Evolutionary conservation across 2,888 invertebrate genomes (phyloP).

Genomic region (Apodemia hepburni): DNA sequence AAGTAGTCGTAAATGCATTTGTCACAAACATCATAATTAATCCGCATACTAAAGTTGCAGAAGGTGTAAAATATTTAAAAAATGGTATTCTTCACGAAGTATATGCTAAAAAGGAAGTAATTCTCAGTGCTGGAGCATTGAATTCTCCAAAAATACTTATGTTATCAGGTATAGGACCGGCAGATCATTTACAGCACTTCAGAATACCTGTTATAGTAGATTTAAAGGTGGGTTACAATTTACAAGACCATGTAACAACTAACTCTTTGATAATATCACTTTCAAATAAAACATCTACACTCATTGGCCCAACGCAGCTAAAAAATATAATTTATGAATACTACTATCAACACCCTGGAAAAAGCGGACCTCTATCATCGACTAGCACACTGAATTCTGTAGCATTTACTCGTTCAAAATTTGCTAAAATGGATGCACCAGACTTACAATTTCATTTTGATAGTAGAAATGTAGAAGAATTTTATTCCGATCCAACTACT

Average conservation of each 20-base stretch:
- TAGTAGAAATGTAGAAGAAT: constrained; percentile 77
- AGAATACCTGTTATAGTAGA: constrained; percentile 81
- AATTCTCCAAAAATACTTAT: constrained; percentile 83
- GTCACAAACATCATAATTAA: constrained; percentile 81
- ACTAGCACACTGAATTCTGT: constrained; percentile 77
- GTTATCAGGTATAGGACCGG: constrained; percentile 84
- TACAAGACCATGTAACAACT: constrained; percentile 87
- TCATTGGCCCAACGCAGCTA: constrained; percentile 53
- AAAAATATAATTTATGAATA: constrained; percentile 64
- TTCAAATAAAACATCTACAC: constrained; percentile 77
- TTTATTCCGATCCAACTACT: constrained; percentile 77
- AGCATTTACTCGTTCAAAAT: constrained; percentile 82
- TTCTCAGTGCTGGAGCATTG: constrained; percentile 80
- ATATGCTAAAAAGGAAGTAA: constrained; percentile 81
- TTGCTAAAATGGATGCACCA: constrained; percentile 63
- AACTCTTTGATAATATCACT: constrained; percentile 71
- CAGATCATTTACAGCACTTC: constrained; percentile 66
- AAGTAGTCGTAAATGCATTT: constrained; percentile 71
- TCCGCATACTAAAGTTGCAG: constrained; percentile 65
- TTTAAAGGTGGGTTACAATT: constrained; percentile 85
- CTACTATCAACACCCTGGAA: constrained; percentile 52
- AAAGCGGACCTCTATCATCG: constrained; percentile 75
- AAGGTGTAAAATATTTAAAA: constrained; percentile 59
- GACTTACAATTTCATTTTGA: constrained; percentile 86
- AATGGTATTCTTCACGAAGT: constrained; percentile 63